These are phyloP conservation scores for Araneus ventricosus DNA, from an alignment of 1,140 invertebrate species.

Conservation along the genomic window DNA sequence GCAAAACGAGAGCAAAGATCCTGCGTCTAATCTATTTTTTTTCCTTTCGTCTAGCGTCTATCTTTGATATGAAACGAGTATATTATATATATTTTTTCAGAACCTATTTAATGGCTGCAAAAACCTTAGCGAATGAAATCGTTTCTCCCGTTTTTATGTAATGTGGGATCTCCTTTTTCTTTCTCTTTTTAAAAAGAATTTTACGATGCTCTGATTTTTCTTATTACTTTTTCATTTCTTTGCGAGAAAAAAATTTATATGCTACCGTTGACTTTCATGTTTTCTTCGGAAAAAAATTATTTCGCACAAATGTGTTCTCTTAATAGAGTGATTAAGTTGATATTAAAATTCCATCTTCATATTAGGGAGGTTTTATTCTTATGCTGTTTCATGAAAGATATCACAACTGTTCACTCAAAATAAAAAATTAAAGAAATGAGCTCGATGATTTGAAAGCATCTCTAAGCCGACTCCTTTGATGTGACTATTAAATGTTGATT, in stretches of 20 bases:
- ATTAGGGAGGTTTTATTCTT: not conserved
- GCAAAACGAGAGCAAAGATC: not conserved
- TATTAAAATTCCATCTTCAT: not conserved
- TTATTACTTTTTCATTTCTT: not conserved
- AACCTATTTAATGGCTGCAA: not conserved
- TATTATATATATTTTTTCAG: not conserved
- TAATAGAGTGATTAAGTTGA: conserved; percentile 9
- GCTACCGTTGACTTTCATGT: not conserved
- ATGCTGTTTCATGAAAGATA: not conserved
- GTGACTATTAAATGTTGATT: no score
- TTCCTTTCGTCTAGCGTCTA: not conserved
- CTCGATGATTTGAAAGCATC: no score
- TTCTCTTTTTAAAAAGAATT: not conserved
- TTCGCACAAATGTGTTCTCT: not conserved
- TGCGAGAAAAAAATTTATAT: not conserved
- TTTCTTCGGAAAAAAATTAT: not conserved
- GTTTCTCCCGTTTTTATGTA: not conserved
- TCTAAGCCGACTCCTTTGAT: no score
- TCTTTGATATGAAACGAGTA: conserved; percentile 35
- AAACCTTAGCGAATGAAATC: not conserved
- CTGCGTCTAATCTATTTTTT: not conserved
- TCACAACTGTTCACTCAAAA: no score
- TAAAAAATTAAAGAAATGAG: no score
- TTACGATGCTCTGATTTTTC: not conserved
- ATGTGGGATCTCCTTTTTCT: not conserved